Conservation (phyloP, 2,113 vertebrate genomes). For the Python bivittatus region DNA sequence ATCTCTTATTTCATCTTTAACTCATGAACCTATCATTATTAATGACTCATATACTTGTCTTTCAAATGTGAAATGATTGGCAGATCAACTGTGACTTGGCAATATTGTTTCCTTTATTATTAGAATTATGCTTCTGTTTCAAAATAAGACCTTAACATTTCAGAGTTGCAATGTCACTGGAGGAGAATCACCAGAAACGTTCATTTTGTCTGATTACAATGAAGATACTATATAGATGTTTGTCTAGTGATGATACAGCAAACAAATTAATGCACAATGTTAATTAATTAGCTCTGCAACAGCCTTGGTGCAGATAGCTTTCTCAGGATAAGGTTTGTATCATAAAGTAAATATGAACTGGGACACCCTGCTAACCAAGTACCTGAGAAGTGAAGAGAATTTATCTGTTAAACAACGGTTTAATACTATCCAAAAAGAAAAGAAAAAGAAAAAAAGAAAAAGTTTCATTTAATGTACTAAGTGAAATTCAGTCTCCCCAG, state of each 20-base stretch:
- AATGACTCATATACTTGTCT: conserved; percentile 73
- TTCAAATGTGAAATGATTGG: conserved; percentile 61
- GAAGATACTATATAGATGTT: conserved; percentile 39
- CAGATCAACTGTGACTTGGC: conserved; percentile 64
- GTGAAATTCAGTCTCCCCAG: not conserved
- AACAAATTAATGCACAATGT: conserved; percentile 15
- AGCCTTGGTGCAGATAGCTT: not conserved
- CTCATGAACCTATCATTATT: conserved; percentile 68
- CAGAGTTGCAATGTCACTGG: conserved; percentile 53
- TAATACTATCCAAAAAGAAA: not conserved
- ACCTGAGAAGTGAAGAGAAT: not conserved
- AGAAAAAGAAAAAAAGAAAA: not conserved
- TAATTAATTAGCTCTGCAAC: conserved; percentile 2
- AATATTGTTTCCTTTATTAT: conserved; percentile 66
- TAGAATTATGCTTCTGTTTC: conserved; percentile 50
- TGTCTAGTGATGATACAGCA: conserved; percentile 49
- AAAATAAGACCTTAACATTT: conserved; percentile 63
- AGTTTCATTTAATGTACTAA: not conserved
- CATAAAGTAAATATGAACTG: not conserved
- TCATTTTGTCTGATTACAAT: conserved; percentile 41
- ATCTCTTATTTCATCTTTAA: conserved; percentile 69
- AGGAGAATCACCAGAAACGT: conserved; percentile 56
- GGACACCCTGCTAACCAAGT: not conserved
- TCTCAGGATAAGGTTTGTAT: not conserved
- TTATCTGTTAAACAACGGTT: not conserved